Conservation (phyloP, 2,888 invertebrate species). For the Stenichneumon culpator region DNA sequence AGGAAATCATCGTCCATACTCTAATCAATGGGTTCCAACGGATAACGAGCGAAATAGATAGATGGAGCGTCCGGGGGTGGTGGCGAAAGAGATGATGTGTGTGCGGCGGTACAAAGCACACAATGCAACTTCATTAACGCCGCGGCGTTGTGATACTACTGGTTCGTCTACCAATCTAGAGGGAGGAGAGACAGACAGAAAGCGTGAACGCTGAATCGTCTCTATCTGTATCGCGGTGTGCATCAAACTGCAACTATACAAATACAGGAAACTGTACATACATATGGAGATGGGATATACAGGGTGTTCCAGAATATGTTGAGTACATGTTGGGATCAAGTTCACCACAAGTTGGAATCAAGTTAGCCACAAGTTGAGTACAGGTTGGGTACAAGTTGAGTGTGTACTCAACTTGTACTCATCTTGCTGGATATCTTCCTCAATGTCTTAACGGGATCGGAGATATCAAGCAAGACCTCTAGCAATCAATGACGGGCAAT, state of each 20-base stretch:
- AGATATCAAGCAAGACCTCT: too few relatives aligned
- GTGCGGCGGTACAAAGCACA: slow-evolving; percentile 35
- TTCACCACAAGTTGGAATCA: too few relatives aligned
- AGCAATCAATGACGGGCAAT: too few relatives aligned
- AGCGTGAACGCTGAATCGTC: slow-evolving; percentile 19
- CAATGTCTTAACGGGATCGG: too few relatives aligned
- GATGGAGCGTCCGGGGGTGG: neutral
- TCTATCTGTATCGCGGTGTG: slow-evolving; percentile 25
- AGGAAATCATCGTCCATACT: slow-evolving; percentile 57
- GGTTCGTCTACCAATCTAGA: slow-evolving; percentile 36
- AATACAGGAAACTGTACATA: neutral
- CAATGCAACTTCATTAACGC: slow-evolving; percentile 65
- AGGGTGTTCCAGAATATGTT: too few relatives aligned
- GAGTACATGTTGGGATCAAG: too few relatives aligned
- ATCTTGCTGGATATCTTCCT: too few relatives aligned
- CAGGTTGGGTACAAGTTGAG: too few relatives aligned
- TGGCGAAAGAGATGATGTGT: slow-evolving; percentile 28
- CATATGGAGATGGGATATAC: neutral
- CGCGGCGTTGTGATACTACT: slow-evolving; percentile 43
- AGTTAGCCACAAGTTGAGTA: too few relatives aligned
- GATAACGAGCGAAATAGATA: slow-evolving; percentile 21
- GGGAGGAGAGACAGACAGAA: slow-evolving; percentile 30
- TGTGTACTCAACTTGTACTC: too few relatives aligned
- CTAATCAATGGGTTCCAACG: slow-evolving; percentile 51
- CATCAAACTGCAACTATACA: neutral